phyloP scores from a whole-genome alignment of 2,797 vertebrate genomes.

The Tarsius wallacei region DNA sequence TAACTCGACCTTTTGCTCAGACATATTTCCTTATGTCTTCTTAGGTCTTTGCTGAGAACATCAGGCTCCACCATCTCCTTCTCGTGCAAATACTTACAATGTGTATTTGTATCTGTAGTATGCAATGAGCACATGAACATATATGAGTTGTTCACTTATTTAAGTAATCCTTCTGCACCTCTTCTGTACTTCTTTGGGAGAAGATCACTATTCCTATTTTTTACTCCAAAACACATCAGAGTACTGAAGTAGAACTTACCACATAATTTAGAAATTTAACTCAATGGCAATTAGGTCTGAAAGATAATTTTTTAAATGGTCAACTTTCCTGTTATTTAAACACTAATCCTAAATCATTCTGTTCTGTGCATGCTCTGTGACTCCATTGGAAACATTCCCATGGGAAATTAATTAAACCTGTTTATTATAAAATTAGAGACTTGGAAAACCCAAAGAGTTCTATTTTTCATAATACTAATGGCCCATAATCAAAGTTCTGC shows the following conservation, averaged over 20 bases:
- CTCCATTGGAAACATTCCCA: accelerated
- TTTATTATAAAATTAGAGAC: not conserved
- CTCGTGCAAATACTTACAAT: not conserved
- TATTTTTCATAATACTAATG: not conserved
- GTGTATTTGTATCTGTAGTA: accelerated
- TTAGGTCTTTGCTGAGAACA: not conserved
- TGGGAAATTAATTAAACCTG: not conserved
- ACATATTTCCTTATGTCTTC: not conserved
- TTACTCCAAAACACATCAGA: too few relatives aligned
- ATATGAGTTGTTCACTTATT: accelerated
- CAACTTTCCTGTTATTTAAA: not conserved
- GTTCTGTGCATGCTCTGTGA: not conserved
- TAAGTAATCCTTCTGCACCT: not conserved
- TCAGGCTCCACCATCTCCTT: not conserved
- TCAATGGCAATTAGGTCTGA: not conserved
- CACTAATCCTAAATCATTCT: not conserved
- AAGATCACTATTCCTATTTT: too few relatives aligned
- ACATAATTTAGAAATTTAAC: not conserved
- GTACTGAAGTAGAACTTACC: not conserved
- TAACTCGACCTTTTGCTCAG: not conserved
- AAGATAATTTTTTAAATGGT: not conserved
- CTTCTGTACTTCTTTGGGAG: not conserved
- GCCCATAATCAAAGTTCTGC: not conserved
- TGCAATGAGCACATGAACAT: accelerated
- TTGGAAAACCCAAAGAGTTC: not conserved